phyloP scores from a whole-genome alignment of 1,140 invertebrate species.

The Saxidomus purpurata region DNA sequence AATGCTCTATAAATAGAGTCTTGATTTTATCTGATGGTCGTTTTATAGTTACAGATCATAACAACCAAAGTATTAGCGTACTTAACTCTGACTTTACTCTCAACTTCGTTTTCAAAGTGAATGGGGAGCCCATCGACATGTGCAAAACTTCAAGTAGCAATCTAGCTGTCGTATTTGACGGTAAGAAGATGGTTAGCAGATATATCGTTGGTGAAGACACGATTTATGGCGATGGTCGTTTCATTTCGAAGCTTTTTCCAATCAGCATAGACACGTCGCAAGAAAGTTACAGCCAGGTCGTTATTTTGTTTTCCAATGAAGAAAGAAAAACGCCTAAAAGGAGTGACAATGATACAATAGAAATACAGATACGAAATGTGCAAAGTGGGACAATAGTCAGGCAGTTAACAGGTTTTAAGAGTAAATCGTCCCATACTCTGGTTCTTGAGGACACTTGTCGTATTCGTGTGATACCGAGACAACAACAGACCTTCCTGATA shows the following conservation, averaged over 20 bases:
- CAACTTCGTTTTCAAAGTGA: not conserved
- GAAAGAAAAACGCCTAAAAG: not conserved
- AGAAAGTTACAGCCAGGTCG: not conserved
- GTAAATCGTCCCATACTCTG: not conserved
- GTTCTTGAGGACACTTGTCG: not conserved
- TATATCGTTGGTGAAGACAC: not conserved
- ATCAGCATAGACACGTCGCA: not conserved
- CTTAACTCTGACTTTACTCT: not conserved
- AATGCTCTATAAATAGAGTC: not conserved
- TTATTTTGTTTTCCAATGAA: conserved; percentile 19
- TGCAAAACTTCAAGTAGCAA: not conserved
- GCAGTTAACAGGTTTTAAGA: not conserved
- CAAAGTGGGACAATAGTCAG: not conserved
- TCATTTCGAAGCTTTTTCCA: not conserved
- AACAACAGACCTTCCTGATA: not conserved
- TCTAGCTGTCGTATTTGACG: not conserved
- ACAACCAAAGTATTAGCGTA: not conserved
- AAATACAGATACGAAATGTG: not conserved
- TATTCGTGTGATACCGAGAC: not conserved
- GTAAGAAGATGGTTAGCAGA: not conserved
- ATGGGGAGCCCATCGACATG: conserved; percentile 11
- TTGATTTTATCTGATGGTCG: conserved; percentile 2
- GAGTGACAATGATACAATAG: conserved; percentile 4
- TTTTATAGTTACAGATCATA: not conserved
- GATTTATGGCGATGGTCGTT: not conserved